phyloP scores from a whole-genome alignment of 2,797 vertebrate species.

The Setipinna tenuifilis region DNA sequence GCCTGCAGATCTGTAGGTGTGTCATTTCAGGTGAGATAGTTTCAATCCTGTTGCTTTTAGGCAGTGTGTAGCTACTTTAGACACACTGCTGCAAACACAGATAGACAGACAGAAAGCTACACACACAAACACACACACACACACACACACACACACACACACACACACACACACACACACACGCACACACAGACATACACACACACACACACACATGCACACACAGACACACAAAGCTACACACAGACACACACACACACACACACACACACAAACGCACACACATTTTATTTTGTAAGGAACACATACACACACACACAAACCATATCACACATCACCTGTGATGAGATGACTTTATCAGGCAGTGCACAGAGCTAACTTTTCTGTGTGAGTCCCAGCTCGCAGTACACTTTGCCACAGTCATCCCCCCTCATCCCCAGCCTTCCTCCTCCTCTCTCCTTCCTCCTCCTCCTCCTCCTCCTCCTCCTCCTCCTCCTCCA shows the following conservation, averaged over 20 bases:
- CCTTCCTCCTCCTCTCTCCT: neutral
- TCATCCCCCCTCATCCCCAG: neutral
- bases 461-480: too few species aligned
- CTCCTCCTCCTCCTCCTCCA: conserved; percentile 43
- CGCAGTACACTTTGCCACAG: neutral
- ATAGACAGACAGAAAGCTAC: conserved; percentile 28
- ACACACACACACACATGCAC: neutral
- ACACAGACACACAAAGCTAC: neutral
- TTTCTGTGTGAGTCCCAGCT: neutral
- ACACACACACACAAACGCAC: neutral
- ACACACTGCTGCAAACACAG: too few species aligned
- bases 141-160: neutral
- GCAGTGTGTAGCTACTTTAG: too few species aligned
- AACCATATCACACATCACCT: neutral
- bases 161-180: neutral
- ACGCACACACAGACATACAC: too few species aligned
- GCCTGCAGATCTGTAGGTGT: neutral
- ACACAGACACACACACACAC: conserved; percentile 50
- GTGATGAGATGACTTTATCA: neutral
- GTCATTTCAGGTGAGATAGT: neutral
- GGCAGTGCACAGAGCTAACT: neutral
- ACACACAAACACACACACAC: neutral
- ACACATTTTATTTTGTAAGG: conserved; percentile 42
- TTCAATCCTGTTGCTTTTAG: neutral
- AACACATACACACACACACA: neutral